These are phyloP conservation scores for Ennomos fuscantarius DNA, from an alignment of 2,888 invertebrate species.

Conservation along the genomic window DNA sequence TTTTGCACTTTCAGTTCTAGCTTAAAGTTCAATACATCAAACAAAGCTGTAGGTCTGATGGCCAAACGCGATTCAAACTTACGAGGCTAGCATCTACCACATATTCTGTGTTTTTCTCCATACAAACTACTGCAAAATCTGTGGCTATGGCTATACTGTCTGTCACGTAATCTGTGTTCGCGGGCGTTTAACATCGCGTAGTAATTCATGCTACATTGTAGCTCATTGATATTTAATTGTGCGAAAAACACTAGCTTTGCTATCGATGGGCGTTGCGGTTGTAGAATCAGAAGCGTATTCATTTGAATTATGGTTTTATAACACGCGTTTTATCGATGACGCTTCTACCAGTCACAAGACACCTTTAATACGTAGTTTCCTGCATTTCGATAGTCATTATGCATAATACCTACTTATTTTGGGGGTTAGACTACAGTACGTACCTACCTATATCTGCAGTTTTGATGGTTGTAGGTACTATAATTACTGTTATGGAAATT, in stretches of 20 bases:
- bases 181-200: constrained; percentile 41
- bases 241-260: constrained; percentile 53
- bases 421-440: too few relatives aligned
- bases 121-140: constrained; percentile 11
- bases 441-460: too few relatives aligned
- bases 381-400: too few relatives aligned
- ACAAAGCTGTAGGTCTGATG: constrained; percentile 64
- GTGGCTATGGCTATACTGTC: constrained; percentile 4
- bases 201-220: constrained; percentile 64
- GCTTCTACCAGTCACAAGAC: too few relatives aligned
- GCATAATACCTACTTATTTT: too few relatives aligned
- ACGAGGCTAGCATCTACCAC: constrained; percentile 50
- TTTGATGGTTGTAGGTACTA: too few relatives aligned
- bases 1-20: constrained; percentile 19
- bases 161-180: constrained; percentile 10
- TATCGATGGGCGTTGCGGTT: constrained; percentile 27
- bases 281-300: constrained; percentile 23
- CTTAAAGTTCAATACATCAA: constrained; percentile 46
- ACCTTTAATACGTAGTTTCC: too few relatives aligned
- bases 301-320: constrained; percentile 28
- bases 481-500: too few relatives aligned
- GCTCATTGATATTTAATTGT: constrained; percentile 77
- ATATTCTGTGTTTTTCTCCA: constrained; percentile 7
- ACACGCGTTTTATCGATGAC: constrained; percentile 24
- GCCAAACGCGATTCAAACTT: constrained; percentile 56